Evolutionary conservation across 2,888 invertebrate species (phyloP).

Genomic region (Chironomus tentans): DNA sequence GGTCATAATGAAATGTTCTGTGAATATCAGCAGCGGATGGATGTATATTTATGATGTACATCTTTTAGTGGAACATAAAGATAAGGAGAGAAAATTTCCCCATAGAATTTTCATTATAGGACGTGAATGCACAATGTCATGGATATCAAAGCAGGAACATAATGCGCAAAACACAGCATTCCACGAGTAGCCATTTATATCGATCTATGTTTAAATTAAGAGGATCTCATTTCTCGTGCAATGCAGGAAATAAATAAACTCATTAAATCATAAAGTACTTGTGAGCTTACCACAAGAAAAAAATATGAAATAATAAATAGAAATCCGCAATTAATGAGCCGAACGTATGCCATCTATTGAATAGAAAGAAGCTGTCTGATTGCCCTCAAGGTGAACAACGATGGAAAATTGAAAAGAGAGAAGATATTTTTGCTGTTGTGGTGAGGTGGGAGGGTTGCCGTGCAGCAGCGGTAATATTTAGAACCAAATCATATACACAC

Average conservation of each 20-base stretch:
- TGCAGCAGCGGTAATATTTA: neutral
- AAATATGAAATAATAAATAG: neutral
- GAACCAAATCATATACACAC: neutral
- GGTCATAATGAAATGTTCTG: neutral
- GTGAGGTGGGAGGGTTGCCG: neutral
- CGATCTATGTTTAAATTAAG: neutral
- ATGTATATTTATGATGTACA: constrained; percentile 1
- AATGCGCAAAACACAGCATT: no score
- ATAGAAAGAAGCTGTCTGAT: neutral
- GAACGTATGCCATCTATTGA: neutral
- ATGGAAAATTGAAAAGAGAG: neutral
- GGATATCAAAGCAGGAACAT: no score
- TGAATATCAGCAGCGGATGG: constrained; percentile 1
- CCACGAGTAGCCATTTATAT: no score
- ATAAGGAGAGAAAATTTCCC: neutral
- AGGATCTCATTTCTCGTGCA: neutral
- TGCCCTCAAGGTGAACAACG: constrained; percentile 1
- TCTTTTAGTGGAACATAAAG: neutral
- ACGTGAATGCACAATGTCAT: no score
- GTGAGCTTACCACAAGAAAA: neutral
- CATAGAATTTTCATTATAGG: neutral
- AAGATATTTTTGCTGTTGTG: neutral
- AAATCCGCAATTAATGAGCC: constrained; percentile 22
- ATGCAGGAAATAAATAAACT: neutral
- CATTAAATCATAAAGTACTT: constrained; percentile 3